A percentile compares a stretch with the other conserved stretches of the same genome.
These are phyloP conservation scores for Plebejus argus DNA, from an alignment of 2,888 invertebrate species.

Conservation along the genomic window DNA sequence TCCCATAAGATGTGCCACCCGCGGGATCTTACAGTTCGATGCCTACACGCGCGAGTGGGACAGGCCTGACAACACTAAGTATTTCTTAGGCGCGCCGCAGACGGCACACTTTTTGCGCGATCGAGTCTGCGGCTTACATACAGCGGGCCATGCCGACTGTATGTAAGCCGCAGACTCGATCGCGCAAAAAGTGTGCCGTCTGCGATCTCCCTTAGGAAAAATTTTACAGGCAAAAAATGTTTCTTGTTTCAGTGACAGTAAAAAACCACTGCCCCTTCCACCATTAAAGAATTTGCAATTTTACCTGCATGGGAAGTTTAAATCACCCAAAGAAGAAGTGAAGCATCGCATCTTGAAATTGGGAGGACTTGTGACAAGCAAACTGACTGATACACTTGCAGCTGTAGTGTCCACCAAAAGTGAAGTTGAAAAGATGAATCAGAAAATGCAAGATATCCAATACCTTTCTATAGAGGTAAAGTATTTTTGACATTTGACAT, in stretches of 20 bases:
- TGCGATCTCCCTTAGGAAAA: too few relatives aligned
- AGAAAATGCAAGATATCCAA: conserved; percentile 84
- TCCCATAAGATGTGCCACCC: too few relatives aligned
- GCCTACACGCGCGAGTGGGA: too few relatives aligned
- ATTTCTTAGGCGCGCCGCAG: too few relatives aligned
- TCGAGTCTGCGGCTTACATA: too few relatives aligned
- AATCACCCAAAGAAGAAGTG: conserved; percentile 81
- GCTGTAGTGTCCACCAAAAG: conserved; percentile 87
- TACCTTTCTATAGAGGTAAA: conserved; percentile 84
- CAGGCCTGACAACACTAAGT: too few relatives aligned
- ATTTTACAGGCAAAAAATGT: conserved; percentile 33
- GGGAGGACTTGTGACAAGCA: conserved; percentile 87
- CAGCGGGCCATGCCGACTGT: too few relatives aligned
- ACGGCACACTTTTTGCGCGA: too few relatives aligned
- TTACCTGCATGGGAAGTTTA: conserved; percentile 82
- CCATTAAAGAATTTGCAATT: conserved; percentile 90
- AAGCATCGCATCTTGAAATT: conserved; percentile 85
- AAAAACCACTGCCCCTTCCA: conserved; percentile 83
- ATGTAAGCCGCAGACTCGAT: too few relatives aligned
- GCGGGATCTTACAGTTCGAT: too few relatives aligned
- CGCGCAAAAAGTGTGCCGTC: too few relatives aligned
- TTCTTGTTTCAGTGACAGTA: conserved; percentile 80
- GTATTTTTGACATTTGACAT: neutral
- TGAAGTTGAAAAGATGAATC: conserved; percentile 85
- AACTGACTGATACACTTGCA: conserved; percentile 83